A percentile compares a stretch with the other conserved stretches of the same genome.
These are phyloP conservation scores for Lipophrys pholis DNA, from an alignment of 2,113 vertebrate species.

Conservation along the genomic window DNA sequence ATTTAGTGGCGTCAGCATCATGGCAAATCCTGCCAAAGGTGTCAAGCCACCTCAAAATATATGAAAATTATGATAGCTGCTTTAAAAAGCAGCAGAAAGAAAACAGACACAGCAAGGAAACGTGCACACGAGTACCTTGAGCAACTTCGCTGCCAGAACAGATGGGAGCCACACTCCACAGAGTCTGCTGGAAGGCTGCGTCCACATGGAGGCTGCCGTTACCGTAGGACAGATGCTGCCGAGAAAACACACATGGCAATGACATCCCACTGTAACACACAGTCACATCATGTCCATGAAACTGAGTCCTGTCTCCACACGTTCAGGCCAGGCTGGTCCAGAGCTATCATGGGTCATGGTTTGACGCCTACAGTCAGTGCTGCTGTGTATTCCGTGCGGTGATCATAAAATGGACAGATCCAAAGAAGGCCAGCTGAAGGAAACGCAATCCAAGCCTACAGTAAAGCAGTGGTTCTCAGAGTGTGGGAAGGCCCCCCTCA, in stretches of 20 bases:
- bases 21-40: not conserved
- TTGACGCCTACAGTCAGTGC: too few relatives aligned
- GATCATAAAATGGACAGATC: too few relatives aligned
- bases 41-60: too few relatives aligned
- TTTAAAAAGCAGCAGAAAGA: not conserved
- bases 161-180: slow-evolving; percentile 97
- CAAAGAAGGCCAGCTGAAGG: too few relatives aligned
- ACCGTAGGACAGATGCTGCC: slow-evolving; percentile 94
- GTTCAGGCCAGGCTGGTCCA: not conserved
- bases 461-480: too few relatives aligned
- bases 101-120: not conserved
- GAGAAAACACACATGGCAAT: not conserved
- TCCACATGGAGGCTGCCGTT: slow-evolving; percentile 92
- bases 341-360: not conserved
- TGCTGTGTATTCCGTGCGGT: too few relatives aligned
- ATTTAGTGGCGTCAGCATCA: too few relatives aligned
- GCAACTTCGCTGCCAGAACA: slow-evolving; percentile 96
- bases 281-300: not conserved
- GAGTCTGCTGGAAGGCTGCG: slow-evolving; percentile 96
- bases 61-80: too few relatives aligned
- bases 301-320: not conserved
- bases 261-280: not conserved
- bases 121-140: slow-evolving; percentile 85
- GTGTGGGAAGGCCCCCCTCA: too few relatives aligned
- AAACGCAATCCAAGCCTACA: too few relatives aligned